phyloP scores from a whole-genome alignment of 2,888 invertebrate species.

The Horisme vitalbata region DNA sequence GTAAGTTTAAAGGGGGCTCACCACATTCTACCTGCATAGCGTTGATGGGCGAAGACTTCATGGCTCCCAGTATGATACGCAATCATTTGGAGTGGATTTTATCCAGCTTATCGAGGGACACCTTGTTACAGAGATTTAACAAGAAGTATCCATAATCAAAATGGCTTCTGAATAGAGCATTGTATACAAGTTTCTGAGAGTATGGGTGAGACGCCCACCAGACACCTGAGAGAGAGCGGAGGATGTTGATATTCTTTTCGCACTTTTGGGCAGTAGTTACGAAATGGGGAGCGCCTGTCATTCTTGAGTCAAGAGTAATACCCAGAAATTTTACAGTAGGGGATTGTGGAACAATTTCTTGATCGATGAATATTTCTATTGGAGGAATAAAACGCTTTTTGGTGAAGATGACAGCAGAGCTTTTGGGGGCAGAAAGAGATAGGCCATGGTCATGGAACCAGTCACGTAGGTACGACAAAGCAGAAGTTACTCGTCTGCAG shows the following conservation, averaged over 20 bases:
- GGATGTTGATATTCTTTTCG: slow-evolving; percentile 26
- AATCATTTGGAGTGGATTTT: slow-evolving; percentile 33
- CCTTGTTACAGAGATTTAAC: slow-evolving; percentile 27
- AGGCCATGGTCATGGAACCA: slow-evolving; percentile 20
- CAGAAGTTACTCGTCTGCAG: not conserved
- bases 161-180: slow-evolving; percentile 30
- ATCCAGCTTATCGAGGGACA: slow-evolving; percentile 6
- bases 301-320: slow-evolving; percentile 21
- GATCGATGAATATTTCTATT: not conserved
- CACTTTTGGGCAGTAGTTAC: slow-evolving; percentile 22
- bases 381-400: slow-evolving; percentile 14
- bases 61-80: slow-evolving; percentile 31
- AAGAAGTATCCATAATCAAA: slow-evolving; percentile 34
- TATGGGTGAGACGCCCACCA: slow-evolving; percentile 30
- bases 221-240: slow-evolving; percentile 13
- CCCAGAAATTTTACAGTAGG: slow-evolving; percentile 30
- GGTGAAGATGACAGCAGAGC: slow-evolving; percentile 24
- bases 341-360: not conserved
- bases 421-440: slow-evolving; percentile 23
- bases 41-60: slow-evolving; percentile 37
- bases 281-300: slow-evolving; percentile 19
- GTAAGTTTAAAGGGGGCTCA: slow-evolving; percentile 10
- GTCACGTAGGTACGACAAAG: slow-evolving; percentile 7
- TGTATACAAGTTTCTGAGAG: slow-evolving; percentile 28
- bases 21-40: slow-evolving; percentile 25